These are phyloP conservation scores for Nomia melanderi DNA, from an alignment of 1,140 invertebrate genomes.

Conservation along the genomic window DNA sequence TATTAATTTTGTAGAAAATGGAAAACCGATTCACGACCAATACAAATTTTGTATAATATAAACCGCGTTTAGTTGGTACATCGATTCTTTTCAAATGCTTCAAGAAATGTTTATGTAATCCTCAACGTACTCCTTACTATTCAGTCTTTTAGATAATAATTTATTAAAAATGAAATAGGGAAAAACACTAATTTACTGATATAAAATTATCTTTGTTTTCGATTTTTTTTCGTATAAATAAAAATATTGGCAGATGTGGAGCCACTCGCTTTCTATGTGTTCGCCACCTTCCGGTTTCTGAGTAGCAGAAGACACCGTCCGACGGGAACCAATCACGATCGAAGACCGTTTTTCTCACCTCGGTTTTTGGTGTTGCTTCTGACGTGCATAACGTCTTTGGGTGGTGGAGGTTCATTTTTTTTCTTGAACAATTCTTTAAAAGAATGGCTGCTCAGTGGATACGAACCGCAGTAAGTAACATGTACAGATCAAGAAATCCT, in stretches of 20 bases:
- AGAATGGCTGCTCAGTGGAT: constrained; percentile 79
- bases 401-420: constrained; percentile 43
- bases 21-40: background rate
- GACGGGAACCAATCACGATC: constrained; percentile 59
- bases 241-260: constrained; percentile 26
- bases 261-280: constrained; percentile 43
- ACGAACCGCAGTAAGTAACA: constrained; percentile 74
- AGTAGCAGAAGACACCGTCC: constrained; percentile 66
- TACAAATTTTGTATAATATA: background rate
- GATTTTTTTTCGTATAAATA: background rate
- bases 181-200: background rate
- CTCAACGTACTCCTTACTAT: background rate
- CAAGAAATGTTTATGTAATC: background rate
- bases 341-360: constrained; percentile 55
- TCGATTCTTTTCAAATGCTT: background rate
- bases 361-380: constrained; percentile 56
- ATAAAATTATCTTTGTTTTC: background rate
- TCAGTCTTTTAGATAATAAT: too few species aligned
- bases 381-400: constrained; percentile 61
- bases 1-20: background rate
- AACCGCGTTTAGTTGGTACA: too few species aligned
- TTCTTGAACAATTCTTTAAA: constrained; percentile 59
- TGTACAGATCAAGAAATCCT: constrained; percentile 31
- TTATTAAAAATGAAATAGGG: background rate
- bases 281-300: constrained; percentile 55